Base-by-base conservation (phyloP, 2,113 vertebrate species). In the Arvicanthis niloticus region DNA sequence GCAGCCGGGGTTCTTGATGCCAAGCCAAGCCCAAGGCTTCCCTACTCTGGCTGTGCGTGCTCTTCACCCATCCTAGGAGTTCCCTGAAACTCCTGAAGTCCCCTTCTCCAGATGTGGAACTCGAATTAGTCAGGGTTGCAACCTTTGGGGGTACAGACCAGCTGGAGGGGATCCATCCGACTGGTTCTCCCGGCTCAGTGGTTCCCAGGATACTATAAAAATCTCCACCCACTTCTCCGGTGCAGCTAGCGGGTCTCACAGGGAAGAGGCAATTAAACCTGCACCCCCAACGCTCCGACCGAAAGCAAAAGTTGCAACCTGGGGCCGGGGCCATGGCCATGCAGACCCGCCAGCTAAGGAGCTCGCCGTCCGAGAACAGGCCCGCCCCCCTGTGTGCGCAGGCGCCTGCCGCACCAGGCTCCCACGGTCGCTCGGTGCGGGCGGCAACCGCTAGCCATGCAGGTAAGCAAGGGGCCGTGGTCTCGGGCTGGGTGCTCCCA, bases 381-480 rank as follows among this genome's bases (percentile, higher is more conserved):
- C 91, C 96, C 97, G 87, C 95, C 96, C 92, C 92, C 72, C 9
- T 22, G 72, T 75, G 72, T 75, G 72, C 72, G 72, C 72, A 75
- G 72, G 97, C 98, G 97, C 89, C 90, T 84, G 29, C 94, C 45
- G 78, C 78, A 48, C 75, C 81, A 42, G 68, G 93, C 73, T 87
- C 60, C 40, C 78, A 89, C 94, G 60, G 92, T 89, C 73, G 96
- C 96, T 89, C 62, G 7, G 97, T 96, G 56, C 89, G 3, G 93
- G 97, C 84, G 87, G 96, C 93, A 77, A 75, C 96, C 17, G 92
- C 97, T 86, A 97, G 88, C 96, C 91, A 94, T 67, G 89, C 97
- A 98, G 98, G 98, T 98, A 97, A 94, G 98, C 92, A n/a, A 17
- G 62, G 73, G 48, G 77, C 42, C 1, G 58, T 12, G 89, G 76